Evolutionary conservation across 2,113 vertebrate species (phyloP), one percentile per base, ranked within the genome.

Genomic region (Pongo abelii): DNA sequence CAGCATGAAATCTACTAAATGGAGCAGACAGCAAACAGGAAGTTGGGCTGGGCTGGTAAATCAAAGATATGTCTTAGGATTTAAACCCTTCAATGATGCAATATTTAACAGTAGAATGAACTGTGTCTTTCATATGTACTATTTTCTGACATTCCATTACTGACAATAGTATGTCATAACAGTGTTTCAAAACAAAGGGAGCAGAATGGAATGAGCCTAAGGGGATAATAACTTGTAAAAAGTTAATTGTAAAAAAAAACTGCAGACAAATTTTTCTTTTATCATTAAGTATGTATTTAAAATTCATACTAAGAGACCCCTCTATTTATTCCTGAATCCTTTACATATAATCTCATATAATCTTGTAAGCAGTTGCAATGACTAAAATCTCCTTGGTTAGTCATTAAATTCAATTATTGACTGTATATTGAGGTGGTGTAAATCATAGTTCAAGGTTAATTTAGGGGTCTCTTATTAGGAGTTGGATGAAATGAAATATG

Each of bases 391-490:
- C 17, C 84, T 90, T 43, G 30, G 7, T 74, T 89, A 75, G 25
- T 90, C 69, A 91, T 61, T 92, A 90, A 57, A 78, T 87, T 91
- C 64, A 91, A 4, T 72, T 78, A 92, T 50, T 72, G 93, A 59
- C 55, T 81, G 3, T 57, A 86, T 30, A 32, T 50, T 18, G 27
- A 79, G 6, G 23, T 40, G 16, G 11, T 9, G 38, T 27, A n/a
- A 35, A 14, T 40, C 38, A 92, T 22, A n/a, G 27, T 35, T 57
- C 46, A 90, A 84, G 40, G 8, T 78, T 84, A 72, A 70, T 23
- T 46, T 1, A 0, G 40, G 7, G 22, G 7, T 4, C 50, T 57
- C n/a, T 64, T 38, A n/a, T 61, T 50, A 20, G 57, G 35, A 86
- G 18, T 6, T 79, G 25, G 17, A 69, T 83, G 38, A 48, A 93